phyloP scores from a whole-genome alignment of 2,888 invertebrate genomes.

The Allolobophora icterica region DNA sequence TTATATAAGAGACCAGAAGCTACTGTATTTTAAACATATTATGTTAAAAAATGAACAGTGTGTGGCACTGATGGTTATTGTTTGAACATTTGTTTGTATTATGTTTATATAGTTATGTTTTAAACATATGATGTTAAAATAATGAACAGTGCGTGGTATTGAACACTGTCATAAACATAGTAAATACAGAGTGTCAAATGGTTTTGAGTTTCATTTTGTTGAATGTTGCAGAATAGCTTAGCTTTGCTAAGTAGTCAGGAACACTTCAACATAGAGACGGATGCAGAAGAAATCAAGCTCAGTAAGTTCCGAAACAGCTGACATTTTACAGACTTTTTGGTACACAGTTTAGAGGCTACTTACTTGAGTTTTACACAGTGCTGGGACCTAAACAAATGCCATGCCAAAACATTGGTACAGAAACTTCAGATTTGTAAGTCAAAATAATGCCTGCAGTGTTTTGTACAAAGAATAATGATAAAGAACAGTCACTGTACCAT shows the following conservation, averaged over 20 bases:
- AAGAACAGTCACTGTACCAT: no score
- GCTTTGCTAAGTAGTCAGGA: slow-evolving; percentile 13
- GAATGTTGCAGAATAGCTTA: slow-evolving; percentile 20
- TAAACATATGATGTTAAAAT: not conserved
- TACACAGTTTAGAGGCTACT: no score
- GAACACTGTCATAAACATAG: not conserved
- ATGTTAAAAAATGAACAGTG: no score
- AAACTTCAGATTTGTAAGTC: no score
- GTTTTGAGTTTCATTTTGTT: slow-evolving; percentile 1
- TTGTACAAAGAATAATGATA: no score
- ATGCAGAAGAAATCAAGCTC: slow-evolving; percentile 13
- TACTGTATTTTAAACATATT: no score
- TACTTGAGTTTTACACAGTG: not conserved
- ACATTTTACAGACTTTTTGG: no score
- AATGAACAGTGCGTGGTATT: not conserved
- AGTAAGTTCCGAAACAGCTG: not conserved
- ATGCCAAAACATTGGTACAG: not conserved
- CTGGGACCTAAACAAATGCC: not conserved
- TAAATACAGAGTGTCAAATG: not conserved
- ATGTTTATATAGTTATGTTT: not conserved
- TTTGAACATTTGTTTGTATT: not conserved
- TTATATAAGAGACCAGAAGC: no score
- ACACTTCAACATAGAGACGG: slow-evolving; percentile 21
- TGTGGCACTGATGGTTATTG: not conserved
- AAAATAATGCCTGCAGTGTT: no score